These are phyloP conservation scores for Chrysolina americana DNA, from an alignment of 2,888 invertebrate genomes.

Conservation along the genomic window DNA sequence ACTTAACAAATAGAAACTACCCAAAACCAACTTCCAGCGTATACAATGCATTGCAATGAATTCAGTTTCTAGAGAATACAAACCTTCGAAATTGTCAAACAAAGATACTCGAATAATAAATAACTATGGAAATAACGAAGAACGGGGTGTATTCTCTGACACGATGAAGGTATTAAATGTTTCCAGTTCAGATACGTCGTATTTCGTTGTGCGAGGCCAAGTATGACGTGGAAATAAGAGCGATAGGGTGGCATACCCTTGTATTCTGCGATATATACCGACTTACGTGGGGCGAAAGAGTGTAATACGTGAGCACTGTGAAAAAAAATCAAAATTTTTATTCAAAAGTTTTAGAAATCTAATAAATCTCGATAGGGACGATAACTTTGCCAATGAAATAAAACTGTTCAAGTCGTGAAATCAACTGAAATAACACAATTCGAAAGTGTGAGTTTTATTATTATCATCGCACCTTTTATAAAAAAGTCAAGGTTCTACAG, in stretches of 20 bases:
- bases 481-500: no score
- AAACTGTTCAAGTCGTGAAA: no score
- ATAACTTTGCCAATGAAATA: no score
- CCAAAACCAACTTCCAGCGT: not conserved
- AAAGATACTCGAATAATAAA: not conserved
- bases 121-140: not conserved
- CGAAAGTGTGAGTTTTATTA: no score
- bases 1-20: no score
- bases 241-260: not conserved
- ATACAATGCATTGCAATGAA: not conserved
- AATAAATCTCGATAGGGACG: no score
- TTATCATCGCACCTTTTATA: no score
- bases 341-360: no score
- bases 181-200: not conserved
- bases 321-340: not conserved
- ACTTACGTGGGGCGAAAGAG: not conserved
- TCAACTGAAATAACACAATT: no score
- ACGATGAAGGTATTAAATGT: slow-evolving; percentile 8
- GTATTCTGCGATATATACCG: not conserved
- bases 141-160: not conserved
- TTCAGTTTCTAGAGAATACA: not conserved
- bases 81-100: not conserved
- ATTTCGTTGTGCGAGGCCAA: not conserved
- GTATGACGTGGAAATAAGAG: not conserved
- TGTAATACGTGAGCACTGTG: not conserved